These are phyloP conservation scores for Crotalus helleri DNA, from an alignment of 2,113 vertebrate species.

Conservation along the genomic window DNA sequence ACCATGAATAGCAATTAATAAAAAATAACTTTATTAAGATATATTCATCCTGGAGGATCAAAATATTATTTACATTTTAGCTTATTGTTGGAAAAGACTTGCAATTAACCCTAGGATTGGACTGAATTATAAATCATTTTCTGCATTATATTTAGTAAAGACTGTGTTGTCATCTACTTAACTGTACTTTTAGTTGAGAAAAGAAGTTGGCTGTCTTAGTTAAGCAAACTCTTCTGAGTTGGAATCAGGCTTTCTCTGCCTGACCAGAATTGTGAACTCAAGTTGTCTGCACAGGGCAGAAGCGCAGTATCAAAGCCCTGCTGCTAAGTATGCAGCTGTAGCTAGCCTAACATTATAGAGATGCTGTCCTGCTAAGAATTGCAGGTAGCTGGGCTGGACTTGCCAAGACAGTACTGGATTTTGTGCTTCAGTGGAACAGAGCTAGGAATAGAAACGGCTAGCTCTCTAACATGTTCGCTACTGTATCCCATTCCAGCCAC, in stretches of 20 bases:
- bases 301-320: not conserved
- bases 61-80: not conserved
- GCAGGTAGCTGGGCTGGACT: not conserved
- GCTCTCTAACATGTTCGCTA: not conserved
- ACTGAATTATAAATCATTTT: not conserved
- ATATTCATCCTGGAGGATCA: not conserved
- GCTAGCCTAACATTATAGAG: not conserved
- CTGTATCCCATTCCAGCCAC: constrained; percentile 23
- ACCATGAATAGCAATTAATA: not conserved
- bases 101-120: not conserved
- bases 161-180: too few species aligned
- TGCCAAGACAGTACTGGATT: constrained; percentile 6
- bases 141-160: not conserved
- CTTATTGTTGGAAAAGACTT: not conserved
- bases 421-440: not conserved
- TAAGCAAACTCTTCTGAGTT: not conserved
- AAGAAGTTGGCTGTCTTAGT: not conserved
- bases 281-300: not conserved
- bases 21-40: not conserved
- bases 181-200: not conserved
- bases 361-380: not conserved
- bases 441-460: constrained; percentile 25
- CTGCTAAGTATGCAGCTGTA: not conserved
- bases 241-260: not conserved
- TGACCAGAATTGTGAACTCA: not conserved